phyloP scores from a whole-genome alignment of 2,797 vertebrate genomes.

The Pteropus rufus region DNA sequence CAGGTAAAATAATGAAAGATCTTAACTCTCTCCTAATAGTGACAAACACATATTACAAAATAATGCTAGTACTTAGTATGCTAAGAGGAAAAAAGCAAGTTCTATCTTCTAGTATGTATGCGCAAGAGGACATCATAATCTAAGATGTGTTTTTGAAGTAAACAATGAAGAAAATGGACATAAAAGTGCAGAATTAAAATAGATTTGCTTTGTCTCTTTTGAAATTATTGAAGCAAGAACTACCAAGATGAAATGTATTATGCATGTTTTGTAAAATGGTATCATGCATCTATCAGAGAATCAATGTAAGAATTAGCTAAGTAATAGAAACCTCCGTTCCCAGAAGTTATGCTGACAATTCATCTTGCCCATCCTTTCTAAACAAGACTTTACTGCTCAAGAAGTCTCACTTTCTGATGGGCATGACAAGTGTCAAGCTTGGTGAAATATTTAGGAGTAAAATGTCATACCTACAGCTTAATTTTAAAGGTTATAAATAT shows the following conservation, averaged over 20 bases:
- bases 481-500: background rate
- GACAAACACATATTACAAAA: background rate
- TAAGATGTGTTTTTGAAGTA: background rate
- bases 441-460: background rate
- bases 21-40: background rate
- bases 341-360: background rate
- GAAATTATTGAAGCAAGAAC: background rate
- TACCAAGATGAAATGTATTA: background rate
- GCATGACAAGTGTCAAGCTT: background rate
- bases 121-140: background rate
- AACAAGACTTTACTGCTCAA: background rate
- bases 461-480: background rate
- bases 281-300: background rate
- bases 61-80: background rate
- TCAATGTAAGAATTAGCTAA: conserved; percentile 17
- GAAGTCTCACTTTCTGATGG: background rate
- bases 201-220: background rate
- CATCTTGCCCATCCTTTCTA: background rate
- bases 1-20: conserved; percentile 37
- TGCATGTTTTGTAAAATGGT: background rate
- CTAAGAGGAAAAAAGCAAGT: background rate
- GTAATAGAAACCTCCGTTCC: background rate
- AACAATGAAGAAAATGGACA: background rate
- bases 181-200: background rate
- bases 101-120: background rate